Evolutionary conservation across 2,797 vertebrate genomes (phyloP), one percentile per base, ranked within the genome.

Genomic region (Phalanger gymnotis): DNA sequence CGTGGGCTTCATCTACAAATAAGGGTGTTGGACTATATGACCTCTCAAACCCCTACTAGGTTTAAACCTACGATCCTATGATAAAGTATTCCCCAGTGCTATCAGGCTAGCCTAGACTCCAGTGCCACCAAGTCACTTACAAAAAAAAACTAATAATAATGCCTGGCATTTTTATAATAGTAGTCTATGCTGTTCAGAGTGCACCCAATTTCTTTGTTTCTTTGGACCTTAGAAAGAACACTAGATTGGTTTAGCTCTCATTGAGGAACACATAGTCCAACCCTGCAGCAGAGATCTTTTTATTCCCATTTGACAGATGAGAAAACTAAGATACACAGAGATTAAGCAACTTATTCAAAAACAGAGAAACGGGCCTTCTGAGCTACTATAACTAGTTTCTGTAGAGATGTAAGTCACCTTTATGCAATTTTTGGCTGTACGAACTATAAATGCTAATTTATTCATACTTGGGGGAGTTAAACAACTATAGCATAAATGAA

Each of bases 401-500:
- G 30, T 54, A 40, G 90, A 73, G 40, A n/a, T 30, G 28, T 5
- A 34, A 92, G 87, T 95, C 90, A 54, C n/a, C 25, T 94, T 51
- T 34, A 89, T 81, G 89, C 92, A 34, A 90, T 54, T 94, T 61
- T 56, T 93, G 54, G 9, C 90, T 96, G 4, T 93, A 53, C 93
- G 57, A 87, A 95, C 14, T 54, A 93, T 57, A 94, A 87, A 66
- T 89, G 54, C 73, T 93, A 25, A 93, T 94, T 90, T 96, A 51
- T 54, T 94, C 66, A 51, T 66, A 54, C 92, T 92, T 92, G 66
- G 90, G 28, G 30, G 54, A 95, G 53, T 91, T 51, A 10, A 58
- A 73, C 90, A 91, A 55, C 40, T 92, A 91, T 30, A 47, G 52
- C 56, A 91, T 90, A 95, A 57, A 93, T 92, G 55, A 96, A 96